Evolutionary conservation across 1,140 invertebrate species (phyloP).

Genomic region (Helicoverpa armigera): DNA sequence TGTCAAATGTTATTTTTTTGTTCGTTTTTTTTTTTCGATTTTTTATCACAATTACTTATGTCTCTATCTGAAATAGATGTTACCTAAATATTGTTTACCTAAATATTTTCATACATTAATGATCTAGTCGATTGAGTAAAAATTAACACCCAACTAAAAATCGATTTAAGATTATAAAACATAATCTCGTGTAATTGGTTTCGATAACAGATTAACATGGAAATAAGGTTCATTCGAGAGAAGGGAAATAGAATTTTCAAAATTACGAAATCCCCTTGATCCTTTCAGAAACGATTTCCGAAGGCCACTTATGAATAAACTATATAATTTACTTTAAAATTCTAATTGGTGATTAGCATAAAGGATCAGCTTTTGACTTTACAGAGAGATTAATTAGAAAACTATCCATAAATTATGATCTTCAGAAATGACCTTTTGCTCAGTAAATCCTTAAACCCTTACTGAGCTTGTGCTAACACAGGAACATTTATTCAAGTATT

Average conservation of each 20-base stretch:
- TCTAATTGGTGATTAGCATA: slow-evolving; percentile 30
- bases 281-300: not conserved
- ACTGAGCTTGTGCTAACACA: no score
- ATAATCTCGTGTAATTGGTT: not conserved
- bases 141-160: no score
- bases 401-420: slow-evolving; percentile 19
- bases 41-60: no score
- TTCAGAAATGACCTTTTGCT: slow-evolving; percentile 5
- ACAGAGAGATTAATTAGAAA: slow-evolving; percentile 8
- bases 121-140: no score
- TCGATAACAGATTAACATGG: not conserved
- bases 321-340: slow-evolving; percentile 28
- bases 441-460: no score
- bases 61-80: no score
- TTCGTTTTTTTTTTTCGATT: not conserved
- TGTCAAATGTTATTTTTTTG: not conserved
- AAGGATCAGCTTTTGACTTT: slow-evolving; percentile 13
- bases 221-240: not conserved
- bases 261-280: slow-evolving; percentile 25
- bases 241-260: not conserved
- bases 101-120: no score
- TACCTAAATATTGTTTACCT: no score
- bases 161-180: not conserved
- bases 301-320: slow-evolving; percentile 6
- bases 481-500: no score